Conservation (phyloP, 2,113 vertebrate species). For the Catharus minimus region DNA sequence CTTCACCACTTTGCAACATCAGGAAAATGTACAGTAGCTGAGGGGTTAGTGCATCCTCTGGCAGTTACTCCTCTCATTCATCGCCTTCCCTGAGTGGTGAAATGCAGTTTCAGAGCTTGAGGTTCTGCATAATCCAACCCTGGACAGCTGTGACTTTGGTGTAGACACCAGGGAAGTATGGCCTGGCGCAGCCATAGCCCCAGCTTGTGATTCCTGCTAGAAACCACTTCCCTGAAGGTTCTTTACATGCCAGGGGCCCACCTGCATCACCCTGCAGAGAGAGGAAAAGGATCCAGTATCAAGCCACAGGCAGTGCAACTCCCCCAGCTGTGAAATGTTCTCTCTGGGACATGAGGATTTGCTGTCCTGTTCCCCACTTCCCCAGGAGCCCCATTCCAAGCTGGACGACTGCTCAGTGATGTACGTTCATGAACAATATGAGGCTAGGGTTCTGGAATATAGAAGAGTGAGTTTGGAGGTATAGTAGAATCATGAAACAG, state of each 20-base stretch:
- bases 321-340: not conserved
- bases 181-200: slow-evolving; percentile 91
- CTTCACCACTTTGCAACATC: not conserved
- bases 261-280: slow-evolving; percentile 89
- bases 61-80: not conserved
- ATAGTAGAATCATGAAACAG: not conserved
- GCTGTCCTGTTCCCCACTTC: not conserved
- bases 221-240: slow-evolving; percentile 88
- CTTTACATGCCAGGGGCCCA: slow-evolving; percentile 89
- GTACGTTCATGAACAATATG: not conserved
- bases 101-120: slow-evolving; percentile 72
- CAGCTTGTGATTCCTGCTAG: slow-evolving; percentile 95
- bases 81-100: slow-evolving; percentile 8
- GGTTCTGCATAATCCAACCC: slow-evolving; percentile 85
- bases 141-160: slow-evolving; percentile 85
- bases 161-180: slow-evolving; percentile 90
- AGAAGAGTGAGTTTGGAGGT: not conserved
- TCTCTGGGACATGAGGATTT: not conserved
- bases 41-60: not conserved
- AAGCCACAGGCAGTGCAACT: not conserved
- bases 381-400: not conserved
- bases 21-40: not conserved
- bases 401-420: not conserved
- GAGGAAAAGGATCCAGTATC: not conserved
- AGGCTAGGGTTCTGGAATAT: not conserved